Evolutionary conservation across 2,113 vertebrate genomes (phyloP).

Genomic region (Rhinoptilus africanus): DNA sequence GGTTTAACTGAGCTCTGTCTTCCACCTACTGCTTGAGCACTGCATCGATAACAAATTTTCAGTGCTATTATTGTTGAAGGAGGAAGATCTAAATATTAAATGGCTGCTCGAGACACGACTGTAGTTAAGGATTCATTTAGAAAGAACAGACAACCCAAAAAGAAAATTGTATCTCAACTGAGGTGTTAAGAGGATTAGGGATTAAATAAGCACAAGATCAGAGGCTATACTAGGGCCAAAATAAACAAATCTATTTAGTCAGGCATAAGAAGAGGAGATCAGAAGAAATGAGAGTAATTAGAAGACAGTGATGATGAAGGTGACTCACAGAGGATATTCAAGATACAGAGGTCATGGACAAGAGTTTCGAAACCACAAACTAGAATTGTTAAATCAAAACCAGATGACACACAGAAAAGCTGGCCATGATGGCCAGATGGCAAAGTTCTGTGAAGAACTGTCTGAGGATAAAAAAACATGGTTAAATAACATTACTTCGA

Average conservation of each 20-base stretch:
- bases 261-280: conserved; percentile 18
- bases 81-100: not conserved
- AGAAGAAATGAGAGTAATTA: conserved; percentile 38
- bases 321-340: conserved; percentile 18
- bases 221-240: conserved; percentile 13
- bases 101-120: not conserved
- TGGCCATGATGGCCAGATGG: conserved; percentile 22
- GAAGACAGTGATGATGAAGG: conserved; percentile 7
- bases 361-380: conserved; percentile 49
- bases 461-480: not conserved
- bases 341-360: conserved; percentile 27
- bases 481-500: not conserved
- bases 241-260: conserved; percentile 25
- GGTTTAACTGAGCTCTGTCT: not conserved
- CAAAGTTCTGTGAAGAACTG: conserved; percentile 34
- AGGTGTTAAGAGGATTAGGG: conserved; percentile 21
- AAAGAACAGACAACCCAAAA: not conserved
- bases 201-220: conserved; percentile 37
- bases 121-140: not conserved
- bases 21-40: not conserved
- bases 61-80: not conserved
- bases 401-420: conserved; percentile 32
- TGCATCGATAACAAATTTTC: not conserved
- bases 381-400: conserved; percentile 24
- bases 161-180: not conserved